Conservation (phyloP, 64 coral and sea anemone species). For the Porites australiensis region DNA sequence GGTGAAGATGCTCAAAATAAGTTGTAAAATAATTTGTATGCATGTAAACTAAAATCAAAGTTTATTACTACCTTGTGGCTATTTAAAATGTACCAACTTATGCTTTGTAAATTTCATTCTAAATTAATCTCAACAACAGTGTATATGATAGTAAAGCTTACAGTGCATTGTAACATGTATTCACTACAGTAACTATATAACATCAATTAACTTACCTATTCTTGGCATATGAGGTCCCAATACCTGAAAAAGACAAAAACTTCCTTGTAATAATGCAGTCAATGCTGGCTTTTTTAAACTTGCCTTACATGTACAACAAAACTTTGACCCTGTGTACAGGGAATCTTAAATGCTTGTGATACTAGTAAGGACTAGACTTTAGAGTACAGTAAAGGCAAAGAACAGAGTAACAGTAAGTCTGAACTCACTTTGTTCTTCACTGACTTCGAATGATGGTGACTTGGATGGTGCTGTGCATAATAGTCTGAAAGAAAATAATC, state of each 20-base stretch:
- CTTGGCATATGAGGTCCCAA: not conserved
- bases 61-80: too few species aligned
- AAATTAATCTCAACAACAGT: too few species aligned
- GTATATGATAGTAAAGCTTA: too few species aligned
- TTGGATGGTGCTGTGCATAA: slow-evolving; percentile 13
- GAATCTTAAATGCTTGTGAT: too few species aligned
- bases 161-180: not conserved
- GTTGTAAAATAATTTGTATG: too few species aligned
- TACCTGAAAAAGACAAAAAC: not conserved
- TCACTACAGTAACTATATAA: not conserved
- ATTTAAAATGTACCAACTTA: too few species aligned
- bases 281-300: too few species aligned
- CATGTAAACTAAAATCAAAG: too few species aligned
- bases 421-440: not conserved
- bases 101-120: too few species aligned
- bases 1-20: too few species aligned
- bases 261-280: not conserved
- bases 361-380: too few species aligned
- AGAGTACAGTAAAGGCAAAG: not conserved
- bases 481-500: not conserved
- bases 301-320: too few species aligned
- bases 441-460: slow-evolving; percentile 8
- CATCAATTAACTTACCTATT: slow-evolving; percentile 6
- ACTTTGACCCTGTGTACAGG: not conserved
- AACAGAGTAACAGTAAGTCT: not conserved